These are phyloP conservation scores for Anastatus disparis DNA, from an alignment of 1,140 invertebrate genomes.

Conservation along the genomic window DNA sequence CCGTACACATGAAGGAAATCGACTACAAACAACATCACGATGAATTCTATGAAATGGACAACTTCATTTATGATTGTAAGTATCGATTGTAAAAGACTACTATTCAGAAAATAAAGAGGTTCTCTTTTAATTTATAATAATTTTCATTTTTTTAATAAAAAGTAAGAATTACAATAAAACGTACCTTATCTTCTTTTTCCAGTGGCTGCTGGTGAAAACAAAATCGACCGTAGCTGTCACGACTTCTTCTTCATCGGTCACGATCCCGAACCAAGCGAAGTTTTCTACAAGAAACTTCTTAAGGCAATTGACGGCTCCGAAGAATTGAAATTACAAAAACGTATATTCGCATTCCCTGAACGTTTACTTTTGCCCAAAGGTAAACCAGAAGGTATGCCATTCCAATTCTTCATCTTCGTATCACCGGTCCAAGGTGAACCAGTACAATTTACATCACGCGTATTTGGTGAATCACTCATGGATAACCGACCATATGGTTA, in stretches of 20 bases:
- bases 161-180: not conserved
- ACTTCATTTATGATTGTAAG: slow-evolving; percentile 60
- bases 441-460: slow-evolving; percentile 52
- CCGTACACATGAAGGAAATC: slow-evolving; percentile 65
- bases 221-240: slow-evolving; percentile 58
- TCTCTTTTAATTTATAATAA: too few species aligned
- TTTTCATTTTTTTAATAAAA: too few species aligned
- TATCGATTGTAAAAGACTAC: too few species aligned
- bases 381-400: slow-evolving; percentile 71
- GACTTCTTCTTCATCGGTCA: slow-evolving; percentile 57
- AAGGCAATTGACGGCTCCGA: slow-evolving; percentile 52
- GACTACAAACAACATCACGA: slow-evolving; percentile 65
- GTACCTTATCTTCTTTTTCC: slow-evolving; percentile 10
- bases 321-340: slow-evolving; percentile 45
- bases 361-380: slow-evolving; percentile 77
- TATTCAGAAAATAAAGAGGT: too few species aligned
- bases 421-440: slow-evolving; percentile 63
- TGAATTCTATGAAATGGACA: slow-evolving; percentile 75
- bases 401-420: slow-evolving; percentile 74
- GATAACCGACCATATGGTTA: slow-evolving; percentile 70
- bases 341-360: slow-evolving; percentile 70
- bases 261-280: slow-evolving; percentile 53
- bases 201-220: slow-evolving; percentile 61
- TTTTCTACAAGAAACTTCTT: slow-evolving; percentile 51
- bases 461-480: slow-evolving; percentile 47